Percentiles rank a stretch among this genome's conserved stretches.
Conservation (phyloP, 2,797 vertebrate genomes). For the Remorina albescens region DNA sequence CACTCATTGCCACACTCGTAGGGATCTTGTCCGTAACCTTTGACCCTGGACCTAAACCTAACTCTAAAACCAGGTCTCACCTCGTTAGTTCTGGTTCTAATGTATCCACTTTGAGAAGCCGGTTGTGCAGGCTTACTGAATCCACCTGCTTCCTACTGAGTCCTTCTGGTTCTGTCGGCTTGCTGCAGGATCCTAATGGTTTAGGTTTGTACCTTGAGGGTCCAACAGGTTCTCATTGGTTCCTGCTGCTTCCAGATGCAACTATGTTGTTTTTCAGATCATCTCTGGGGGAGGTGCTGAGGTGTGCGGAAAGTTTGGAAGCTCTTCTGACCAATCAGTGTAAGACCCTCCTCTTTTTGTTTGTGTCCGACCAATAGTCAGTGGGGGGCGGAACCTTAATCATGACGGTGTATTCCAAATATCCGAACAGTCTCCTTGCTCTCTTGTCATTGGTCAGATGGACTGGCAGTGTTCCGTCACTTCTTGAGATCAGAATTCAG, state of each 20-base stretch:
- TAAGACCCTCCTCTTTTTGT: constrained; percentile 73
- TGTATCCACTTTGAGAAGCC: neutral
- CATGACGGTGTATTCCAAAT: neutral
- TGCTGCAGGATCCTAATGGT: too few relatives aligned
- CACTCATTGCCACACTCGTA: too few relatives aligned
- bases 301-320: constrained; percentile 92
- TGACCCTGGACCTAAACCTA: constrained; percentile 66
- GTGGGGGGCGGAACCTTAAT: neutral
- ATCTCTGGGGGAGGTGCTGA: constrained; percentile 86
- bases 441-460: constrained; percentile 82
- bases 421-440: neutral
- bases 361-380: neutral
- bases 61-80: neutral
- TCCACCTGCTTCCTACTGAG: neutral
- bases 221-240: neutral
- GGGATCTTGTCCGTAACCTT: too few relatives aligned
- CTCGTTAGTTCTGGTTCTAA: neutral
- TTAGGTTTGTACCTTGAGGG: too few relatives aligned
- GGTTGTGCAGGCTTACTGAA: neutral
- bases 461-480: constrained; percentile 91
- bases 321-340: constrained; percentile 92
- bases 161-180: neutral
- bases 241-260: neutral
- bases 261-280: constrained; percentile 82
- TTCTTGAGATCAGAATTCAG: constrained; percentile 96